phyloP scores from a whole-genome alignment of 2,797 vertebrate species.

The Amazona finschi region DNA sequence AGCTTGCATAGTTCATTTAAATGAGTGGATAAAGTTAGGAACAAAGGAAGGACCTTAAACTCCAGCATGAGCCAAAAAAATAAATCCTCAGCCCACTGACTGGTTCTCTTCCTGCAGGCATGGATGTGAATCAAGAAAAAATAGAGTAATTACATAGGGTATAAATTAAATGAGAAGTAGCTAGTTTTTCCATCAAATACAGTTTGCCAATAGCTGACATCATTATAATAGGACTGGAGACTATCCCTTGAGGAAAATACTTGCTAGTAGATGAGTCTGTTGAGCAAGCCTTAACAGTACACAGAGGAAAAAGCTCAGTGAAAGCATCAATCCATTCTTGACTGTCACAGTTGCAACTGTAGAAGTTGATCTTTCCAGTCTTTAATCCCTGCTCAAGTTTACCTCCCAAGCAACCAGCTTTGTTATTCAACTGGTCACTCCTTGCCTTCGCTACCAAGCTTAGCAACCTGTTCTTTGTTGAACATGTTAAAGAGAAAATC shows the following conservation, averaged over 20 bases:
- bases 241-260: background rate
- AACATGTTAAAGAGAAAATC: background rate
- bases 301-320: background rate
- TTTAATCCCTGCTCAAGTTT: background rate
- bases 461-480: background rate
- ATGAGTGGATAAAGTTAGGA: background rate
- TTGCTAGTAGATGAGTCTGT: background rate
- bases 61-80: background rate
- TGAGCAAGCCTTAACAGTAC: background rate
- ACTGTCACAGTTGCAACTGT: background rate
- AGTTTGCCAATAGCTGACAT: conserved; percentile 5
- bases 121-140: background rate
- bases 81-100: background rate
- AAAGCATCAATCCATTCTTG: background rate
- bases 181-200: conserved; percentile 2
- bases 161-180: conserved; percentile 21
- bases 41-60: background rate
- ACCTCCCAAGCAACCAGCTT: background rate
- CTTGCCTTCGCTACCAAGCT: background rate
- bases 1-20: background rate
- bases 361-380: background rate
- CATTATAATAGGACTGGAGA: background rate
- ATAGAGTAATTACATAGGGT: conserved; percentile 11
- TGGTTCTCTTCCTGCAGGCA: conserved; percentile 19
- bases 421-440: background rate